Base-by-base conservation (phyloP, 64 coral and sea anemone genomes). In the Exaiptasia diaphana region DNA sequence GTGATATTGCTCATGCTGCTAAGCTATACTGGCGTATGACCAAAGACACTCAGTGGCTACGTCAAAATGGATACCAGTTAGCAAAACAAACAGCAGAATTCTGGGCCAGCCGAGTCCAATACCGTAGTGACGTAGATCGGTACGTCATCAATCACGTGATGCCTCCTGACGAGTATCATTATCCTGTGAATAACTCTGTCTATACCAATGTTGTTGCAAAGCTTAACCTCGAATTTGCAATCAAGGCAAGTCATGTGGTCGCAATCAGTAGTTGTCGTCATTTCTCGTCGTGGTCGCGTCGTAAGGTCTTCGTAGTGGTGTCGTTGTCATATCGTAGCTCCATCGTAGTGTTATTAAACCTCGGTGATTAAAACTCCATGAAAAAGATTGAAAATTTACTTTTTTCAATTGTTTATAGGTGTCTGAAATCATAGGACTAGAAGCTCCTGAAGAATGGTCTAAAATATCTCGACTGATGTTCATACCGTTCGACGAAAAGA, bases 61-160 rank as follows among this genome's bases (percentile, higher is more conserved):
- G 39, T n/a, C 62, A 95, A 5, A 85, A 38, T 67, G 91, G 91
- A 33, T 95, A 84, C 67, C 68, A 82, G 9, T 69, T 95, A 26
- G 76, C 87, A 41, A 79, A 64, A 61, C 71, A 95, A 38, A 95
- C 91, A 20, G 91, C 91, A 41, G 74, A 95, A 65, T 95, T 79
- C 80, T 89, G 91, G 91, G 80, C 91, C 21, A 95, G 91, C 67
- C 75, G 91, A 57, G 91, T 85, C 27, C 50, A 95, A 43, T 83
- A 85, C 44, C 69, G 69, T 13, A 73, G 38, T 41, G 33, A 79
- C 10, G 43, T 55, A 11, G 82, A 83, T 23, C 40, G 50, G 7
- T 95, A 95, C 74, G 86, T 95, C 53, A 95, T 95, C 28, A 95
- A 95, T 43, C 55, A 95, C 56, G 91, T 89, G 54, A 95, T 95